These are phyloP conservation scores for Sebastes goodei DNA, from an alignment of 2,797 vertebrate genomes.

Conservation along the genomic window DNA sequence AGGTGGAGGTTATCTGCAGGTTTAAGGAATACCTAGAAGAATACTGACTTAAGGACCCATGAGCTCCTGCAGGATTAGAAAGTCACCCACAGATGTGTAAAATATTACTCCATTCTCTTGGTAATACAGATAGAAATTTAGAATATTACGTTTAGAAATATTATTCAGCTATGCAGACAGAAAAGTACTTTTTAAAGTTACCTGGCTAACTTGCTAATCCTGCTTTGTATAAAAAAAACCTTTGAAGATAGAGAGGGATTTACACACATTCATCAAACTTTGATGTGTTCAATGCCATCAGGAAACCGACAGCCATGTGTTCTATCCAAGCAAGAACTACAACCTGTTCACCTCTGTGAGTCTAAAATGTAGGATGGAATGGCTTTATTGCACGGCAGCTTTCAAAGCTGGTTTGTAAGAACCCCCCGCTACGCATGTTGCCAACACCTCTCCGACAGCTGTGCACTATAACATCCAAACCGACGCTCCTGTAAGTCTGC, in stretches of 20 bases:
- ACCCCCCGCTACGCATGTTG: not conserved
- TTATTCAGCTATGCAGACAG: conserved; percentile 3
- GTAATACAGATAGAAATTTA: not conserved
- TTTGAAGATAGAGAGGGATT: not conserved
- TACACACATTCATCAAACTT: conserved; percentile 1
- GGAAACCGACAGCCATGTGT: not conserved
- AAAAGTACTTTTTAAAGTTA: conserved; percentile 21
- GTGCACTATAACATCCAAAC: not conserved
- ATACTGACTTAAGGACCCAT: not conserved
- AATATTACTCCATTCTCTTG: not conserved
- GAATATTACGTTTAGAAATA: conserved; percentile 22
- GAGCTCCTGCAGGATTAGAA: not conserved
- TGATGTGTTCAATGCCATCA: conserved; percentile 17
- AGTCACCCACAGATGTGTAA: not conserved
- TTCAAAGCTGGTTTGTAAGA: not conserved
- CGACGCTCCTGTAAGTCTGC: not conserved
- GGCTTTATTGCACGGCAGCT: not conserved
- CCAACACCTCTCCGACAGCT: not conserved
- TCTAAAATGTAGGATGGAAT: not conserved
- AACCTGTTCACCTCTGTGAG: too few species aligned
- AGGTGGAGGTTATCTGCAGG: not conserved
- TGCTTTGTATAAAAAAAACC: conserved; percentile 17
- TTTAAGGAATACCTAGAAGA: not conserved
- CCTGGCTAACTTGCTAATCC: conserved; percentile 46
- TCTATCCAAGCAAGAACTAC: not conserved